phyloP scores from a whole-genome alignment of 2,888 invertebrate genomes.

The Seira musarum region DNA sequence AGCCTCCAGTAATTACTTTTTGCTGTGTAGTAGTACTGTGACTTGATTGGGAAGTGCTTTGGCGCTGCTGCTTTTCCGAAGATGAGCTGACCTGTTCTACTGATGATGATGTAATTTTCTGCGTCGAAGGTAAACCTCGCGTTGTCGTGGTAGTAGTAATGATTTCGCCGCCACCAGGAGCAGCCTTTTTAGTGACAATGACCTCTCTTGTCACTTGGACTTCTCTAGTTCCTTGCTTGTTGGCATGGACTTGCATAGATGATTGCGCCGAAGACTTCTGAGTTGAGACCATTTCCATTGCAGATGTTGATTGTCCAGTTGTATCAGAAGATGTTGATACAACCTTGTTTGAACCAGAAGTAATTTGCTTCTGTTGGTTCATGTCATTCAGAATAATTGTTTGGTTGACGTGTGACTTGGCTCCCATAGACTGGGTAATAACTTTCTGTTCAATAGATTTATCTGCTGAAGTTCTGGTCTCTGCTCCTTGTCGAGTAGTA shows the following conservation, averaged over 20 bases:
- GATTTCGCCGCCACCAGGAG: conserved; percentile 51
- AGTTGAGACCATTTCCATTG: conserved; percentile 4
- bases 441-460: conserved; percentile 66
- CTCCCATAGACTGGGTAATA: conserved; percentile 67
- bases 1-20: too few species aligned
- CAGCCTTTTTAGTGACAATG: conserved; percentile 65
- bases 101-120: neutral
- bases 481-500: conserved; percentile 62
- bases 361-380: conserved; percentile 32
- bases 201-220: conserved; percentile 68
- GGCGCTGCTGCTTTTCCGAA: conserved; percentile 15
- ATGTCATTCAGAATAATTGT: conserved; percentile 65
- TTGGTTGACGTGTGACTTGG: conserved; percentile 66
- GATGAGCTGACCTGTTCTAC: conserved; percentile 10
- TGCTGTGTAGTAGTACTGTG: too few species aligned
- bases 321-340: neutral
- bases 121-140: neutral
- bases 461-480: conserved; percentile 62
- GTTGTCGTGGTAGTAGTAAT: conserved; percentile 44
- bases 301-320: conserved; percentile 8
- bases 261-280: conserved; percentile 25
- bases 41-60: too few species aligned
- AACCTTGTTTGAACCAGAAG: too few species aligned
- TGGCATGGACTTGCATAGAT: conserved; percentile 71
- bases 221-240: conserved; percentile 70